Conservation (phyloP, 2,888 invertebrate genomes). For the Catocala sponsa region DNA sequence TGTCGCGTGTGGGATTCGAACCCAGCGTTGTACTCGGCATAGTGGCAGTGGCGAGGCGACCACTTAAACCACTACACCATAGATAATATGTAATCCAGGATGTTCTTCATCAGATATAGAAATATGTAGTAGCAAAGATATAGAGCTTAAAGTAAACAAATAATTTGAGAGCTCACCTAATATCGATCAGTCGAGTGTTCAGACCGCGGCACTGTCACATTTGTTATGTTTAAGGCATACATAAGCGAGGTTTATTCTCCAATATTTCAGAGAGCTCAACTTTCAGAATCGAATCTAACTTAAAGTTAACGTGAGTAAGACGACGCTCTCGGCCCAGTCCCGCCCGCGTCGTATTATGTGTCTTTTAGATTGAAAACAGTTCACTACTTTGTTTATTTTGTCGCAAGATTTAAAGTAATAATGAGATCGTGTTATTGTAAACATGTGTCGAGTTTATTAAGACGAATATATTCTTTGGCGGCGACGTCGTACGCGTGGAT, state of each 20-base stretch:
- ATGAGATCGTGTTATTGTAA: slow-evolving; percentile 9
- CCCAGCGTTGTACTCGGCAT: no score
- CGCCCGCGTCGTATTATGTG: slow-evolving; percentile 22
- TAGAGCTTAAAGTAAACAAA: neutral
- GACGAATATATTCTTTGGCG: no score
- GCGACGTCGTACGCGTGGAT: no score
- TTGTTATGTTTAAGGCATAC: slow-evolving; percentile 22
- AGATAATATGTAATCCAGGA: no score
- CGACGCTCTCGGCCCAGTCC: slow-evolving; percentile 21
- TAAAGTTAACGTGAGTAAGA: slow-evolving; percentile 45
- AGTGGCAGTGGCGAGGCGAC: no score
- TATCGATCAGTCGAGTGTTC: neutral
- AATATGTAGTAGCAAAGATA: no score
- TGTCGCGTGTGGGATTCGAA: no score
- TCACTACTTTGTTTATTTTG: slow-evolving; percentile 23
- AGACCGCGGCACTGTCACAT: neutral
- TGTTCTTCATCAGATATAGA: no score
- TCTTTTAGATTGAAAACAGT: slow-evolving; percentile 48
- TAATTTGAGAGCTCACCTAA: neutral
- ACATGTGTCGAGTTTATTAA: neutral
- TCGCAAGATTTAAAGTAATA: slow-evolving; percentile 9
- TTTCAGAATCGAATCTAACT: slow-evolving; percentile 54
- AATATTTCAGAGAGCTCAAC: slow-evolving; percentile 50
- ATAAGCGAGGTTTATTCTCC: slow-evolving; percentile 29
- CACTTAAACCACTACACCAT: no score